Percentiles rank a stretch among this genome's conserved stretches.
These are phyloP conservation scores for Calosoma granatense DNA, from an alignment of 1,140 invertebrate species.

Conservation along the genomic window DNA sequence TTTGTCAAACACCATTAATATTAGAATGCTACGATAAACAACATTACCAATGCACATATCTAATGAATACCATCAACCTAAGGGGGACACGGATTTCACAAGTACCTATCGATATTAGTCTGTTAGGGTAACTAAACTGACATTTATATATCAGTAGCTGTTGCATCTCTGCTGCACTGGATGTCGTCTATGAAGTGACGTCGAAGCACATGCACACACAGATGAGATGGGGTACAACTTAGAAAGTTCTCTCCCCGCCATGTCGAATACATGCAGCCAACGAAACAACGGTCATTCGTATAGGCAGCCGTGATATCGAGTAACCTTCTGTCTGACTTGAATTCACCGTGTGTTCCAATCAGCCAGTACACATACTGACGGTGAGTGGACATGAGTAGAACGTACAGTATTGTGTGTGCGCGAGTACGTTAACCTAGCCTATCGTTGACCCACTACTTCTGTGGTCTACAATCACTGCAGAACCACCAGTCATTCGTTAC, in stretches of 20 bases:
- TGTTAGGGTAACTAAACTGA: not conserved
- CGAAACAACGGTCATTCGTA: not conserved
- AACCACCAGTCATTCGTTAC: conserved; percentile 5
- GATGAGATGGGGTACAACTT: conserved; percentile 1
- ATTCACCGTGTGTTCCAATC: too few species aligned
- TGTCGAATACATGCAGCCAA: not conserved
- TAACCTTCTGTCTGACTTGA: not conserved
- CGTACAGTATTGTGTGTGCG: not conserved
- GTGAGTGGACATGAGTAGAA: not conserved
- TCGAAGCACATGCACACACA: too few species aligned
- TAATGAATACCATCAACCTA: not conserved
- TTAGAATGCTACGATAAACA: not conserved
- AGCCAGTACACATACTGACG: not conserved
- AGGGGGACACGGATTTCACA: not conserved
- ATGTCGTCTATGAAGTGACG: not conserved
- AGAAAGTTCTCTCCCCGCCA: not conserved
- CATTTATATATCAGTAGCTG: not conserved
- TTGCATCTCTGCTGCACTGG: not conserved
- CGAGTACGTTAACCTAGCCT: conserved; percentile 1
- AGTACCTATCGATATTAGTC: not conserved
- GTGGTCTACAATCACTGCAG: conserved; percentile 8
- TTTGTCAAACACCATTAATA: not conserved
- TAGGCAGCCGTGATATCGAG: not conserved
- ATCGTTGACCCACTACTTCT: conserved; percentile 4
- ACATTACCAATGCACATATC: not conserved